Base-by-base conservation (phyloP, 2,113 vertebrate genomes). In the Jaculus jaculus region DNA sequence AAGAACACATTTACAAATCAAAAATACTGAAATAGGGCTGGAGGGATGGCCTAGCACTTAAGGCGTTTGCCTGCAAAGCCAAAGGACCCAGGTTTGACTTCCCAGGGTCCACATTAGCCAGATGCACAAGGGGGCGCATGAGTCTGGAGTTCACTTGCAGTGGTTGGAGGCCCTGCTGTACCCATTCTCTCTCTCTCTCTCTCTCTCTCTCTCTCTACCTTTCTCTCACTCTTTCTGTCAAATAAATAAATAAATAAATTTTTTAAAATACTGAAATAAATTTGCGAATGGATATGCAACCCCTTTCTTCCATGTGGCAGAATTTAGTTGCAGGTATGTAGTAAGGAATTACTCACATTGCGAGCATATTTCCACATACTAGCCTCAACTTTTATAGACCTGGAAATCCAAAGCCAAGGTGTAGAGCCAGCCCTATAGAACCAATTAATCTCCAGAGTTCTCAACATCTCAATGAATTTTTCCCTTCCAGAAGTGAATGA, bases 201-300 rank as follows among this genome's bases (percentile, higher is more conserved):
- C n/a, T n/a, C n/a, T n/a, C n/a, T n/a, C n/a, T n/a, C n/a, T n/a
- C n/a, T n/a, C n/a, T n/a, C n/a, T n/a, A n/a, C n/a, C n/a, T n/a
- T n/a, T n/a, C n/a, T n/a, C n/a, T n/a, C n/a, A n/a, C n/a, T n/a
- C n/a, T n/a, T n/a, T n/a, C n/a, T n/a, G n/a, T n/a, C n/a, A n/a
- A n/a, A n/a, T n/a, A n/a, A n/a, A n/a, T n/a, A n/a, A n/a, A n/a
- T n/a, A n/a, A n/a, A n/a, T n/a, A n/a, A n/a, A n/a, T n/a, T n/a
- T n/a, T n/a, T n/a, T n/a, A 78, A 18, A 82, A 72, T 73, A 90
- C n/a, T n/a, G 61, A 91, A 89, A 82, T 71, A n/a, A 77, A 91
- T 82, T 91, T 82, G 54, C 30, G 91, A 84, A 77, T 39, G 30
- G 30, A 66, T 80, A 34, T n/a, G 81, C n/a, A 66, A 78, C 30